Evolutionary conservation across 2,888 invertebrate species (phyloP).

Genomic region (Drosophila koepferae): DNA sequence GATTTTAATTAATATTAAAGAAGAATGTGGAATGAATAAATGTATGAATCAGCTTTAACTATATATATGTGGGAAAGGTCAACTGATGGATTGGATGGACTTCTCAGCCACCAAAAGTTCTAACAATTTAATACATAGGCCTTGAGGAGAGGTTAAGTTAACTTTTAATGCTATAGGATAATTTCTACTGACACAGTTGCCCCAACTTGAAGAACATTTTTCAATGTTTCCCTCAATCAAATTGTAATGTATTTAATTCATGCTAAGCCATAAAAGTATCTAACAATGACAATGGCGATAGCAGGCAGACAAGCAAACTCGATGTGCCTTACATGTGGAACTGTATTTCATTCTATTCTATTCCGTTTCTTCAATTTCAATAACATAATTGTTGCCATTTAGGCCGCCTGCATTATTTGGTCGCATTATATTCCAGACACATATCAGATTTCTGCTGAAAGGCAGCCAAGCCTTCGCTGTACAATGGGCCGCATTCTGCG

Average conservation of each 20-base stretch:
- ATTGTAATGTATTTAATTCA: conserved; percentile 18
- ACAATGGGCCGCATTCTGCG: conserved; percentile 53
- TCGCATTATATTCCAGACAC: conserved; percentile 43
- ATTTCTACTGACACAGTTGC: not conserved
- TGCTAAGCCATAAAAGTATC: not conserved
- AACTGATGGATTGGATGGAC: not conserved
- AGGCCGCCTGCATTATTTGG: conserved; percentile 59
- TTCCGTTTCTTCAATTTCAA: conserved; percentile 53
- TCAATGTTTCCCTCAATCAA: not conserved
- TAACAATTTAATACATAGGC: too few species aligned
- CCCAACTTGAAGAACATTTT: not conserved
- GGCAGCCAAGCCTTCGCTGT: not conserved
- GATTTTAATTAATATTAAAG: too few species aligned
- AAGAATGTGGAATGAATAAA: too few species aligned
- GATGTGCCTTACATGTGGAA: not conserved
- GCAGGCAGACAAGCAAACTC: conserved; percentile 15
- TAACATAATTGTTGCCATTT: conserved; percentile 73
- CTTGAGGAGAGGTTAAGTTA: too few species aligned
- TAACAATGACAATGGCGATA: conserved; percentile 24
- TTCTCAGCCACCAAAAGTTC: not conserved
- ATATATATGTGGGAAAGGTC: not conserved
- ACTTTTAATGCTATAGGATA: not conserved
- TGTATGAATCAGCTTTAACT: too few species aligned
- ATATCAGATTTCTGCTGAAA: conserved; percentile 63
- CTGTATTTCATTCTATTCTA: conserved; percentile 23